Base-by-base conservation (phyloP, 2,888 invertebrate genomes). In the Andrena trimmerana region DNA sequence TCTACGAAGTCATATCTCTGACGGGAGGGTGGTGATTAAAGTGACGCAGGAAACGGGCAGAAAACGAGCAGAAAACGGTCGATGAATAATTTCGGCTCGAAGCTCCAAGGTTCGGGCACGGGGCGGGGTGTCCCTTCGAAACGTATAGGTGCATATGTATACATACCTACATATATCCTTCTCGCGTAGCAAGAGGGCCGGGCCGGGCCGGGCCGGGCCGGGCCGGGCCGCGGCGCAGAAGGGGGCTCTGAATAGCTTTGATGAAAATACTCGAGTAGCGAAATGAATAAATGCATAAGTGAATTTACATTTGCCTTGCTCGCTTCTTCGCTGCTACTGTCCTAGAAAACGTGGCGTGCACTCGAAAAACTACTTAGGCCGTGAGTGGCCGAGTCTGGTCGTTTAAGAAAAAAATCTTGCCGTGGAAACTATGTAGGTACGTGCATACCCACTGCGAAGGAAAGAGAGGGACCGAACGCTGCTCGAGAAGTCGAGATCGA, bases 231-330 rank as follows among this genome's bases (percentile, higher is more conserved):
- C 13, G 42, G 13, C 42, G 75, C 71, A 36, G 67, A 65, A 63
- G 68, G 57, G 63, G 36, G 36, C 68, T 65, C 78, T 74, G 83
- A 83, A 81, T 81, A 76, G 84, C 84, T 86, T 84, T 76, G 84
- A 86, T 76, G 84, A 86, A 86, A 84, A 86, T 79, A 84, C 84
- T 84, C 85, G 81, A 86, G 82, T 84, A 78, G 71, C 73, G 62
- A 77, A 79, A 90, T 89, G 88, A 89, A 90, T 89, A 89, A 89
- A 90, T 90, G 87, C 85, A 90, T 89, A 88, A 90, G 83, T 59
- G 84, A 87, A 90, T 89, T 89, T 90, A 84, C 89, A 90, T 89
- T 86, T 70, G 84, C 83, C 75, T 72, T 78, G 67, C 54, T 71
- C 48, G 62, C 71, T 63, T 66, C 66, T 67, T 42, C 62, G 71